Base-by-base conservation (phyloP, 2,888 invertebrate genomes). In the Oxyteleia sp. region DNA sequence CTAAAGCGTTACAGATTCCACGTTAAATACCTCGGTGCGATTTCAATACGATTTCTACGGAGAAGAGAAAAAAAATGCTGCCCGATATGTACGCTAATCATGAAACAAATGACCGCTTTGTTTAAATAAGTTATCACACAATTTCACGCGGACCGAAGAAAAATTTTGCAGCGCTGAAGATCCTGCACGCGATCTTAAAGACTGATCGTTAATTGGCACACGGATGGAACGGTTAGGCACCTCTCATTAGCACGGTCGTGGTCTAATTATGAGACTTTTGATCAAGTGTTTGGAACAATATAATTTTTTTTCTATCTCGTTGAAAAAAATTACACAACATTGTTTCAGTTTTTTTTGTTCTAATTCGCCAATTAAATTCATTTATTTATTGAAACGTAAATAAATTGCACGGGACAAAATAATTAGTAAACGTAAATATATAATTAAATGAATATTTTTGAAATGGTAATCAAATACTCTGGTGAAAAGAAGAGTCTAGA, bases 161-260 rank as follows among this genome's bases (percentile, higher is more conserved):
- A 15, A 18, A 13, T 23, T 18, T 29, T 35, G 47, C 7, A n/a
- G n/a, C 41, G 38, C n/a, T 63, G 11, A 53, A 51, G 51, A 69
- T 69, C 35, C 13, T 53, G 71, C 80, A 71, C 80, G 84, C 80
- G 78, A 80, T 63, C 11, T 15, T 72, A 11, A 85, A 83, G 72
- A 80, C 86, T 84, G 86, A 90, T 90, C 86, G 88, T 86, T 91
- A 92, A 92, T 92, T 91, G 89, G 89, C 85, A 83, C 87, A 82
- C 86, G 88, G 87, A 88, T 89, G 88, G 86, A 86, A 90, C 90
- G 90, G 90, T 91, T 89, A 89, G 89, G 87, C 87, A 88, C 87
- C 85, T 91, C 90, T 91, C 91, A 92, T 93, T 93, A 92, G 86
- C 89, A 84, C 91, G 87, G 92, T 92, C 90, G 88, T 91, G 93